phyloP scores from a whole-genome alignment of 2,797 vertebrate genomes.

The Brachyalestes nurse region DNA sequence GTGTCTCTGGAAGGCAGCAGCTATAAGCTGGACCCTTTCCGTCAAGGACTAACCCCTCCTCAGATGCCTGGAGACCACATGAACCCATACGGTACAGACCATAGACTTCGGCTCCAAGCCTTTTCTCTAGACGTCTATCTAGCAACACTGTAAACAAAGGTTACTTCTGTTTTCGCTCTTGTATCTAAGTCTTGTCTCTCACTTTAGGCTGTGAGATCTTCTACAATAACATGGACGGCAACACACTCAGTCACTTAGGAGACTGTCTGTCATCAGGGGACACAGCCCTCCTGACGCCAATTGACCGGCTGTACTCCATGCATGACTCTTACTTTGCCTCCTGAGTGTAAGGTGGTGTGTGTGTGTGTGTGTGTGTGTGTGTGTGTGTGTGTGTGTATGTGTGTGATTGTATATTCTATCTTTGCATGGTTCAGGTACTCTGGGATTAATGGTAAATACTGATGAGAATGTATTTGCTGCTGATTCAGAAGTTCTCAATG shows the following conservation, averaged over 20 bases:
- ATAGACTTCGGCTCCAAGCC: background rate
- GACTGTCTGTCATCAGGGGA: constrained; percentile 85
- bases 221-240: constrained; percentile 86
- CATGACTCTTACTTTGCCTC: constrained; percentile 98
- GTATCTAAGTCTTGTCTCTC: constrained; percentile 18
- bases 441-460: constrained; percentile 6
- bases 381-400: constrained; percentile 17
- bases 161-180: too few relatives aligned
- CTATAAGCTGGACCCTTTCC: constrained; percentile 89
- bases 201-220: constrained; percentile 86
- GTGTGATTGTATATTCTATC: background rate
- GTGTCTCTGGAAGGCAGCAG: constrained; percentile 85
- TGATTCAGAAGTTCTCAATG: constrained; percentile 12
- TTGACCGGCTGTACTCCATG: constrained; percentile 97
- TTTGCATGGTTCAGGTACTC: constrained; percentile 25
- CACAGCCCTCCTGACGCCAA: constrained; percentile 89
- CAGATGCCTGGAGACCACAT: constrained; percentile 99
- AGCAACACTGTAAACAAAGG: background rate
- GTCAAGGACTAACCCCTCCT: constrained; percentile 94
- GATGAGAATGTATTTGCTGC: constrained; percentile 8
- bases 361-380: constrained; percentile 25
- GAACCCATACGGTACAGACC: constrained; percentile 89
- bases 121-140: background rate
- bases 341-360: constrained; percentile 71
- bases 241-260: constrained; percentile 84